Evolutionary conservation across 2,797 vertebrate genomes (phyloP).

Genomic region (Poeciliopsis turneri): DNA sequence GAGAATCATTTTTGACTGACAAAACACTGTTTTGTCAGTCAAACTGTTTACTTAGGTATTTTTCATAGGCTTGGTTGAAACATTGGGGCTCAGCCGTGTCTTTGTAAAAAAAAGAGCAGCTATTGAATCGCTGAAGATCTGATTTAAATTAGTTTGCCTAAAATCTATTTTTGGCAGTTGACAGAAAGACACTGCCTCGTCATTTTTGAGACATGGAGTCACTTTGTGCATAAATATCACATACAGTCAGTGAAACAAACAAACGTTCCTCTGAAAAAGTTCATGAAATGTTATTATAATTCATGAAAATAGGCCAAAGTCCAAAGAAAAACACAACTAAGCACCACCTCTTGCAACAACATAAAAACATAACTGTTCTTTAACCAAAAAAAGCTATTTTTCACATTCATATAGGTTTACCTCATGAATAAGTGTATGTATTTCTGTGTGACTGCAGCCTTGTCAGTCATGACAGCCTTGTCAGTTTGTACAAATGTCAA

Average conservation of each 20-base stretch:
- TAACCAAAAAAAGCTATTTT: neutral
- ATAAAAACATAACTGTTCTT: neutral
- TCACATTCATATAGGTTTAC: neutral
- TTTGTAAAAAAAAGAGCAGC: neutral
- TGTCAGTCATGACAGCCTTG: neutral
- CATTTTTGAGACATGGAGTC: neutral
- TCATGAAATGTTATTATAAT: neutral
- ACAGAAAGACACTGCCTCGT: neutral
- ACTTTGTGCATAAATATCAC: neutral
- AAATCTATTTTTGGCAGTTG: neutral
- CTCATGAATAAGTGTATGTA: neutral
- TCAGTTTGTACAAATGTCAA: constrained; percentile 1
- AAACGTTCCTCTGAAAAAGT: neutral
- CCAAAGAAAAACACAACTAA: neutral
- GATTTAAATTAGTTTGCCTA: neutral
- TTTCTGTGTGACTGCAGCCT: neutral
- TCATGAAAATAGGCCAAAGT: neutral
- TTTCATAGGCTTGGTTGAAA: neutral
- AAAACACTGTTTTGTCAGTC: neutral
- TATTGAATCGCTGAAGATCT: neutral
- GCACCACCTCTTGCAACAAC: neutral
- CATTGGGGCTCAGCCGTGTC: neutral
- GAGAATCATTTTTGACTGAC: neutral
- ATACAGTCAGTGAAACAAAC: neutral
- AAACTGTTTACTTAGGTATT: neutral